Evolutionary conservation across 2,888 invertebrate species (phyloP).

Genomic region (Coecobrya sp.): DNA sequence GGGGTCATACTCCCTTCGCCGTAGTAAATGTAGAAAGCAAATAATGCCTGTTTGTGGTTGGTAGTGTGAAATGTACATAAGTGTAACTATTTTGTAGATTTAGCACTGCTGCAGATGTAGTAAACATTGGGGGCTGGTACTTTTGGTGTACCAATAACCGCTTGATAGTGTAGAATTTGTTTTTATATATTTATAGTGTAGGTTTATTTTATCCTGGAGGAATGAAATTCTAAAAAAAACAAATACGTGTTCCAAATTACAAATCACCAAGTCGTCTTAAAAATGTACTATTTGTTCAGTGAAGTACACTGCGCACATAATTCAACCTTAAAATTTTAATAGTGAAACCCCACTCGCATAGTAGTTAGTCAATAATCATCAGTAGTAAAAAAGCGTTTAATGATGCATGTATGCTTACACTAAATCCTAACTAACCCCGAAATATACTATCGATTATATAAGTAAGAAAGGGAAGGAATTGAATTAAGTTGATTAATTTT

Average conservation of each 20-base stretch:
- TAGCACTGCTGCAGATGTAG: not conserved
- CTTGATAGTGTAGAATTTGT: conserved; percentile 30
- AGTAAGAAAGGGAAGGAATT: not conserved
- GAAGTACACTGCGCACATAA: not conserved
- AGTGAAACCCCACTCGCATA: not conserved
- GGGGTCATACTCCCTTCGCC: conserved; percentile 43
- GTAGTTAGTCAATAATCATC: not conserved
- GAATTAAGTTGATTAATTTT: conserved; percentile 55
- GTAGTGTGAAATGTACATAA: conserved; percentile 22
- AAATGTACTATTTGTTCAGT: not conserved
- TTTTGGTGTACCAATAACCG: conserved; percentile 29
- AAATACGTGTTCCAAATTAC: not conserved
- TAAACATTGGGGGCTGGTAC: not conserved
- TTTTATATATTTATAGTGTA: not conserved
- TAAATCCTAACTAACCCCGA: not conserved
- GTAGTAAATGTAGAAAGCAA: conserved; percentile 22
- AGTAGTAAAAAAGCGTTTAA: not conserved
- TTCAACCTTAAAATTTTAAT: not conserved
- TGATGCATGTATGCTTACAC: not conserved
- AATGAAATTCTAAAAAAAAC: not conserved
- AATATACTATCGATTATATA: not conserved
- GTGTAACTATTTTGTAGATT: not conserved
- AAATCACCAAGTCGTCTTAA: not conserved
- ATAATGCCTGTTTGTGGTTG: conserved; percentile 30
- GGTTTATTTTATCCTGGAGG: conserved; percentile 22